These are phyloP conservation scores for Pseudorasbora parva DNA, from an alignment of 2,113 vertebrate species.

Conservation along the genomic window DNA sequence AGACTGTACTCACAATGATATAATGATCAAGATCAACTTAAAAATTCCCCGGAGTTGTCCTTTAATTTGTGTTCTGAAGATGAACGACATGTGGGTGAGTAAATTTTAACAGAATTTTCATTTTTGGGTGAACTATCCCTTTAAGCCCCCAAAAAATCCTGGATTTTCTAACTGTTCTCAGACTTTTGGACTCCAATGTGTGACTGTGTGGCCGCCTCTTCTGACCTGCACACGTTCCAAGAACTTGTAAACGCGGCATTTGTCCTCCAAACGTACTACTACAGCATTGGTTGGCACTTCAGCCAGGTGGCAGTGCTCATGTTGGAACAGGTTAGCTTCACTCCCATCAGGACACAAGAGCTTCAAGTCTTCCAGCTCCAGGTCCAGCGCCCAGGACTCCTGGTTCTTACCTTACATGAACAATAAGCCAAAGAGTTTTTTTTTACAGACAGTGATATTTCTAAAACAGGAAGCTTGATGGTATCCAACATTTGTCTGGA, in stretches of 20 bases:
- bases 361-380: conserved; percentile 81
- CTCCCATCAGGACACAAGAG: conserved; percentile 79
- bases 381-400: conserved; percentile 81
- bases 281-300: conserved; percentile 76
- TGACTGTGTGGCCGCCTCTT: conserved; percentile 15
- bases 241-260: conserved; percentile 80
- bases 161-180: neutral
- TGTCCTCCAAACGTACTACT: conserved; percentile 78
- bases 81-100: no score
- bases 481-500: neutral
- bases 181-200: neutral
- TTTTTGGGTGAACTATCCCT: no score
- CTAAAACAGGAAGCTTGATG: neutral
- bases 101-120: no score
- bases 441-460: neutral
- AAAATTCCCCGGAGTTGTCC: no score
- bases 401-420: conserved; percentile 74
- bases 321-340: conserved; percentile 68
- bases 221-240: conserved; percentile 80
- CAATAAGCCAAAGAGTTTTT: conserved; percentile 5
- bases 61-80: no score
- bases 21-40: no score
- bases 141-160: neutral
- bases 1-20: no score
- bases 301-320: conserved; percentile 75